Conservation (phyloP, 2,888 invertebrate genomes). For the Byasa hedistus region DNA sequence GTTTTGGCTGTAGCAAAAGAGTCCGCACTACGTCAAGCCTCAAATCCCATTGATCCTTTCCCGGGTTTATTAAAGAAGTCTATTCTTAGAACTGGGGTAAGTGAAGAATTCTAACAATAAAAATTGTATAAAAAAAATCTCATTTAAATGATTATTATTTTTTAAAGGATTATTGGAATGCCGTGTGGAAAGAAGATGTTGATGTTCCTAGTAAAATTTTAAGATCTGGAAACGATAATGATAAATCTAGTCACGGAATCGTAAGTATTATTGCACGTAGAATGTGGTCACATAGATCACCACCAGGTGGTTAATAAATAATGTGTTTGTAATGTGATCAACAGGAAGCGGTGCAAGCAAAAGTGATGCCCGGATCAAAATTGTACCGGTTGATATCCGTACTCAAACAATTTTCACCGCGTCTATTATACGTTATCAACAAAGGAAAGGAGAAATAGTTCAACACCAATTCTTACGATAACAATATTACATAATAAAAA, state of each 20-base stretch:
- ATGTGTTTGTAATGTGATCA: conserved; percentile 31
- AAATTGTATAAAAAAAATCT: not conserved
- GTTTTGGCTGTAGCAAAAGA: conserved; percentile 53
- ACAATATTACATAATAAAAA: not conserved
- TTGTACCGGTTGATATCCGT: conserved; percentile 49
- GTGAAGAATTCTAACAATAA: conserved; percentile 28
- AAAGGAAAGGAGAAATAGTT: conserved; percentile 35
- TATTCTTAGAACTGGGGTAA: conserved; percentile 56
- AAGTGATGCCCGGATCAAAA: conserved; percentile 52
- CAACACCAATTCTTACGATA: not conserved
- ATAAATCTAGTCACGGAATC: conserved; percentile 13
- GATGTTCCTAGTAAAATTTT: conserved; percentile 39
- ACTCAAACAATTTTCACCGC: conserved; percentile 52
- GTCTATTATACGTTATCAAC: conserved; percentile 60
- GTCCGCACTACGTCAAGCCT: conserved; percentile 45
- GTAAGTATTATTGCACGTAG: conserved; percentile 31
- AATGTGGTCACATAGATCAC: not conserved
- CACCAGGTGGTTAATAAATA: not conserved
- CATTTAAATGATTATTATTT: not conserved
- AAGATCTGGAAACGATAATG: conserved; percentile 35
- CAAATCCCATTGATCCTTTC: conserved; percentile 37
- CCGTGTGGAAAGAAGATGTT: conserved; percentile 56
- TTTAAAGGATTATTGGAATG: conserved; percentile 59
- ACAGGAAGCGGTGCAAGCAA: conserved; percentile 49
- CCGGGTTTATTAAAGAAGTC: conserved; percentile 42